Conservation (phyloP, 2,797 vertebrate genomes). For the Atherinosoma microstoma region DNA sequence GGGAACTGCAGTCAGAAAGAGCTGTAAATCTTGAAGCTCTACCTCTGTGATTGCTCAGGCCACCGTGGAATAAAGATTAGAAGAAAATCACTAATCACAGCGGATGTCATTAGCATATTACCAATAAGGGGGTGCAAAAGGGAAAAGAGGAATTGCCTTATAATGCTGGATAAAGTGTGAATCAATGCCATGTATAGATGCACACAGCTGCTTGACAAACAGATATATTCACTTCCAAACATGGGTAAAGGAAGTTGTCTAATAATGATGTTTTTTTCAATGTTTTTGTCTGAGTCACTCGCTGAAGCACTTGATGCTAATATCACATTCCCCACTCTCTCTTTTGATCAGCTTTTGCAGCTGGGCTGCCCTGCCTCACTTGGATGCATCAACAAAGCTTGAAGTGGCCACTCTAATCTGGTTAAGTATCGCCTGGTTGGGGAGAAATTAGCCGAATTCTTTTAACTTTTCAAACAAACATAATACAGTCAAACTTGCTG, state of each 20-base stretch:
- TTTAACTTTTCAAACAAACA: slow-evolving; percentile 86
- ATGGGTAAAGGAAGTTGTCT: slow-evolving; percentile 83
- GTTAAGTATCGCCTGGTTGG: slow-evolving; percentile 81
- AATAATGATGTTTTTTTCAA: slow-evolving; percentile 82
- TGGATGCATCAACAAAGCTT: slow-evolving; percentile 84
- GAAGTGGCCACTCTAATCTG: slow-evolving; percentile 85
- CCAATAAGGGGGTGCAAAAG: slow-evolving; percentile 91
- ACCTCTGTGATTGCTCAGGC: slow-evolving; percentile 92
- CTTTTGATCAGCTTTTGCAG: slow-evolving; percentile 85
- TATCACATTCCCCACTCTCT: slow-evolving; percentile 81
- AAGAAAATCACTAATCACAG: slow-evolving; percentile 96
- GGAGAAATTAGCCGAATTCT: slow-evolving; percentile 82
- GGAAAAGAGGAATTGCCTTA: slow-evolving; percentile 86
- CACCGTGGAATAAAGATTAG: slow-evolving; percentile 93
- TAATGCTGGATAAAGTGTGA: slow-evolving; percentile 87
- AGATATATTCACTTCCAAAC: slow-evolving; percentile 83
- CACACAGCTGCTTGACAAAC: slow-evolving; percentile 86
- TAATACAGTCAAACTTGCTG: slow-evolving; percentile 80
- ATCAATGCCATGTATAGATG: slow-evolving; percentile 85
- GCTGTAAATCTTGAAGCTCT: slow-evolving; percentile 91
- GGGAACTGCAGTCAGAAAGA: slow-evolving; percentile 84
- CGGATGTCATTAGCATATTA: slow-evolving; percentile 95
- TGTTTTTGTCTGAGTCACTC: slow-evolving; percentile 82
- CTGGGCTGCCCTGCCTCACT: slow-evolving; percentile 83
- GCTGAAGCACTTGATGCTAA: slow-evolving; percentile 82